Evolutionary conservation across 2,888 invertebrate genomes (phyloP).

Genomic region (Linnaemya tessellans): DNA sequence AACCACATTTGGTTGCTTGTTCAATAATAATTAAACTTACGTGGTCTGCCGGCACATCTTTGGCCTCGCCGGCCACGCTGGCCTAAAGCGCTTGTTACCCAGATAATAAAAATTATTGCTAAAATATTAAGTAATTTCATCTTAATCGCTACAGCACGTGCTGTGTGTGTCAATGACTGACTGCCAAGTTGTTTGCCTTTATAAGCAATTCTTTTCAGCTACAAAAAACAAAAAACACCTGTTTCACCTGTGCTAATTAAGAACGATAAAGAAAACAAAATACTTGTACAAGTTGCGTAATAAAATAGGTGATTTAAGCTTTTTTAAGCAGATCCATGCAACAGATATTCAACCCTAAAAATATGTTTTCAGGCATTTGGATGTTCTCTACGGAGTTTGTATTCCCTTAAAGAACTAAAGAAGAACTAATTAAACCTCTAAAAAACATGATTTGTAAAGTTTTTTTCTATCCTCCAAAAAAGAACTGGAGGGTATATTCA

Average conservation of each 20-base stretch:
- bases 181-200: background rate
- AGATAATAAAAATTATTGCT: background rate
- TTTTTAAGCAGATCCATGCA: background rate
- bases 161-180: background rate
- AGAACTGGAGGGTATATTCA: no score
- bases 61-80: conserved; percentile 8
- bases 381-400: no score
- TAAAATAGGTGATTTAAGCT: background rate
- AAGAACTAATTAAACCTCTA: no score
- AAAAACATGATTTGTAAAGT: no score
- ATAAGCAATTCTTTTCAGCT: background rate
- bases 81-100: background rate
- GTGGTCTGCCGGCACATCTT: conserved; percentile 2
- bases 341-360: background rate
- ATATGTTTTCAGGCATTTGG: no score
- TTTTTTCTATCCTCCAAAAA: no score
- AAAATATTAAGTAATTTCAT: conserved; percentile 20
- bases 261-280: background rate
- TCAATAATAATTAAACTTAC: conserved; percentile 3
- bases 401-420: no score
- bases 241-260: background rate
- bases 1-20: no score
- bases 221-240: background rate
- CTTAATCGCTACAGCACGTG: background rate
- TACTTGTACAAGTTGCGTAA: background rate